Percentiles rank a stretch among this genome's conserved stretches.
Evolutionary conservation across 1,140 invertebrate species (phyloP).

Genomic region (Drosophila ambigua): DNA sequence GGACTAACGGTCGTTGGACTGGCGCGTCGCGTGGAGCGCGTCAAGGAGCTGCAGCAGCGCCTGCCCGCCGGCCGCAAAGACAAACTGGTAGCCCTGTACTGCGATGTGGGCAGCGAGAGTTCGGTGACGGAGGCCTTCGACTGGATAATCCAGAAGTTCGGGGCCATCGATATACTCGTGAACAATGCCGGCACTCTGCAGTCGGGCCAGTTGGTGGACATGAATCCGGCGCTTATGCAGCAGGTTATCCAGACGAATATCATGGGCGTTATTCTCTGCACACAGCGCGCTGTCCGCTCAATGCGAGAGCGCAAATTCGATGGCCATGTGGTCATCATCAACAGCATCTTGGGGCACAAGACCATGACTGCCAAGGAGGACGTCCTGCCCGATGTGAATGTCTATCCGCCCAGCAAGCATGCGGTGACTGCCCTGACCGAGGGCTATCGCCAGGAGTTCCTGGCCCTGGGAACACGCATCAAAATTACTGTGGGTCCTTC

Average conservation of each 20-base stretch:
- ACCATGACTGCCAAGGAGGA: constrained; percentile 80
- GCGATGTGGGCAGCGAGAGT: constrained; percentile 88
- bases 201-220: constrained; percentile 79
- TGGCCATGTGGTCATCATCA: constrained; percentile 90
- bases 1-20: constrained; percentile 89
- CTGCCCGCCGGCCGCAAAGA: constrained; percentile 54
- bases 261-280: constrained; percentile 87
- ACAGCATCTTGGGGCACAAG: constrained; percentile 86
- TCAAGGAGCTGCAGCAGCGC: constrained; percentile 83
- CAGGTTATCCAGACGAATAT: constrained; percentile 89
- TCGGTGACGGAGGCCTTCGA: constrained; percentile 88
- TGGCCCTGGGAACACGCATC: constrained; percentile 86
- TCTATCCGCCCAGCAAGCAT: constrained; percentile 89
- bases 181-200: constrained; percentile 89
- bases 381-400: constrained; percentile 61
- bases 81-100: constrained; percentile 85
- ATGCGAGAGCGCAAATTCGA: constrained; percentile 88
- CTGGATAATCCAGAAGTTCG: constrained; percentile 86
- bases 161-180: constrained; percentile 88
- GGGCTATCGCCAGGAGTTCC: constrained; percentile 87
- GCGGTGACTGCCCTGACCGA: constrained; percentile 88
- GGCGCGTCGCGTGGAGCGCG: constrained; percentile 86
- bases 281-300: constrained; percentile 87
- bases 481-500: constrained; percentile 87
- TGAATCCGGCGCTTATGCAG: constrained; percentile 80